Percentiles rank a stretch among this genome's conserved stretches.
phyloP scores from a whole-genome alignment of 2,797 vertebrate species.

The Rhinogobio ventralis region DNA sequence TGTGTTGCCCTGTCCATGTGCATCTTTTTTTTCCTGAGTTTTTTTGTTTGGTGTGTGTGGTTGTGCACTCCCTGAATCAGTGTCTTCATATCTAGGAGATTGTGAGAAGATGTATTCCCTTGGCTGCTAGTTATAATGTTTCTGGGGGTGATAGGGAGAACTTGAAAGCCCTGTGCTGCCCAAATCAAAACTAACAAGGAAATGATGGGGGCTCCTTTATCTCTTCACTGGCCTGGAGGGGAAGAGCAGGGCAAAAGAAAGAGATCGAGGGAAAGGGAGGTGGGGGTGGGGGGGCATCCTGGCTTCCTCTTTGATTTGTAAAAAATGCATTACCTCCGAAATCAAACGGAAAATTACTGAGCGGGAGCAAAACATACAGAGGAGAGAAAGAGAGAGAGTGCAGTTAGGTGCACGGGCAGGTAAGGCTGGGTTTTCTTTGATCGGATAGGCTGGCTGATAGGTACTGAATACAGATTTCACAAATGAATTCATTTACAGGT shows the following conservation, averaged over 20 bases:
- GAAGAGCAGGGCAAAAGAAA: slow-evolving; percentile 69
- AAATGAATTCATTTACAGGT: slow-evolving; percentile 43
- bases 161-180: slow-evolving; percentile 94
- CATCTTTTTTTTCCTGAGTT: slow-evolving; percentile 50
- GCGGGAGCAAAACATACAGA: slow-evolving; percentile 77
- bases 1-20: slow-evolving; percentile 61
- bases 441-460: slow-evolving; percentile 60
- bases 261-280: slow-evolving; percentile 65
- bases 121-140: slow-evolving; percentile 98
- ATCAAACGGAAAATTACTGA: slow-evolving; percentile 92
- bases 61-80: slow-evolving; percentile 70
- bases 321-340: slow-evolving; percentile 94
- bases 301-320: slow-evolving; percentile 91
- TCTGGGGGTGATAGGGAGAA: slow-evolving; percentile 95
- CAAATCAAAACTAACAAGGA: slow-evolving; percentile 98
- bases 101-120: slow-evolving; percentile 84
- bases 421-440: slow-evolving; percentile 70
- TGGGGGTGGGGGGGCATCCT: slow-evolving; percentile 70
- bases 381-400: slow-evolving; percentile 45
- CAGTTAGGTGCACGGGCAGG: slow-evolving; percentile 35
- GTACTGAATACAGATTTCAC: slow-evolving; percentile 39
- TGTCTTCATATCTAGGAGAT: slow-evolving; percentile 73
- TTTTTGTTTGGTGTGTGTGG: slow-evolving; percentile 43
- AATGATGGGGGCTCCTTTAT: slow-evolving; percentile 91
- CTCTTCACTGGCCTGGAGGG: slow-evolving; percentile 85